Conservation (phyloP, 2,113 vertebrate genomes). For the Regulus satrapa region DNA sequence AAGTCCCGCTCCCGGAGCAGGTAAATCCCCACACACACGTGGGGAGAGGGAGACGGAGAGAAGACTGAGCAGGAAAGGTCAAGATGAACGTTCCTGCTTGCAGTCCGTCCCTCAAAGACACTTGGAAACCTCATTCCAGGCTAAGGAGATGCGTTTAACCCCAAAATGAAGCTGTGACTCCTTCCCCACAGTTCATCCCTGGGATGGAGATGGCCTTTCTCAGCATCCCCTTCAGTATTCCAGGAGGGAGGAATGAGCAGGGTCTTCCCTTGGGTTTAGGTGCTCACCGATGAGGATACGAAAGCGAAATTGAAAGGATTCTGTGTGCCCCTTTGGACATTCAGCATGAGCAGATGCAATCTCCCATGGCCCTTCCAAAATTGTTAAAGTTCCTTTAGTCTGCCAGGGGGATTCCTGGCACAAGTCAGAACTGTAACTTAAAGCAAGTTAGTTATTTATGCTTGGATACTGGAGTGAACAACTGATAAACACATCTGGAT, state of each 20-base stretch:
- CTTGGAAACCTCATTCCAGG: not conserved
- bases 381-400: not conserved
- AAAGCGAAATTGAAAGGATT: not conserved
- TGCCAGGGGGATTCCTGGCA: not conserved
- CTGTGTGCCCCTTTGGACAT: not conserved
- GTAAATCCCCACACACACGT: fast-evolving
- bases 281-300: not conserved
- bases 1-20: not conserved
- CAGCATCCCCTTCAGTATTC: not conserved
- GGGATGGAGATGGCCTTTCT: not conserved
- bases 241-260: not conserved
- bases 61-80: not conserved
- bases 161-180: not conserved
- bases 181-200: not conserved
- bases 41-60: not conserved
- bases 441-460: not conserved
- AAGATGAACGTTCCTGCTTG: not conserved
- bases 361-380: not conserved
- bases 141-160: not conserved
- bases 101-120: not conserved
- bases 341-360: not conserved
- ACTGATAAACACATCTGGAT: not conserved
- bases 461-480: not conserved
- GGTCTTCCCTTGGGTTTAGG: not conserved
- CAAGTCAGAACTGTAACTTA: not conserved